These are phyloP conservation scores for Ramphastos sulfuratus DNA, from an alignment of 2,113 vertebrate species.

Conservation along the genomic window DNA sequence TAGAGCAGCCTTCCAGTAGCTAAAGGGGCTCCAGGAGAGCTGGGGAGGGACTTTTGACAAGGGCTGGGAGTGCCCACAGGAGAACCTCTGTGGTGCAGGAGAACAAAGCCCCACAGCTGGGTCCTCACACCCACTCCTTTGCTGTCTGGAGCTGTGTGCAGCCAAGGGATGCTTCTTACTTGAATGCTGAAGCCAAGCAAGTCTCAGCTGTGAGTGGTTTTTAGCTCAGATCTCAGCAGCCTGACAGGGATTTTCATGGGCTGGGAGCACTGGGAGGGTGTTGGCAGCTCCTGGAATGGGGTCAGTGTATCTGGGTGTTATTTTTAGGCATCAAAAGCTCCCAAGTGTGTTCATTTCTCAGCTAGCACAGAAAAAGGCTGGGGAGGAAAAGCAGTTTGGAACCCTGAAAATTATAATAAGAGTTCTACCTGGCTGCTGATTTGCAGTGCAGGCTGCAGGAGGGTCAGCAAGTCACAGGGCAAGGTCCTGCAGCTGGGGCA, in stretches of 20 bases:
- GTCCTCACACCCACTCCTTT: neutral
- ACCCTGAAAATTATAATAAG: neutral
- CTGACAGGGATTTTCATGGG: neutral
- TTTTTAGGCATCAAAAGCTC: neutral
- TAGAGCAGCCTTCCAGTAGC: too few species aligned
- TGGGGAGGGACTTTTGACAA: too few species aligned
- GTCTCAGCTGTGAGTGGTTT: neutral
- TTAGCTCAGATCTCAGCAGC: neutral
- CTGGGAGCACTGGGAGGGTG: neutral
- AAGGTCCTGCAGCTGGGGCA: too few species aligned
- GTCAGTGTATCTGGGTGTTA: neutral
- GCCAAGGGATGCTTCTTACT: neutral
- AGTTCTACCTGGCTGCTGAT: neutral
- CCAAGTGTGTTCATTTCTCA: neutral
- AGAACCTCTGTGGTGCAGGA: accelerated
- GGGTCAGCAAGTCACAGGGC: neutral
- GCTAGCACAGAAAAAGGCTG: neutral
- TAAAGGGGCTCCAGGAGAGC: too few species aligned
- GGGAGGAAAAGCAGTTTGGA: neutral
- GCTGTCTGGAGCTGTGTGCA: neutral
- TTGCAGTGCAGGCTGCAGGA: too few species aligned
- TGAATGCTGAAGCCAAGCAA: neutral
- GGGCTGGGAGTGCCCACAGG: too few species aligned
- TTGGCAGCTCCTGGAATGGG: neutral
- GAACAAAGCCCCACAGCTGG: accelerated